A percentile compares a stretch with the other conserved stretches of the same genome.
phyloP scores from a whole-genome alignment of 2,113 vertebrate genomes.

The Indicator indicator region DNA sequence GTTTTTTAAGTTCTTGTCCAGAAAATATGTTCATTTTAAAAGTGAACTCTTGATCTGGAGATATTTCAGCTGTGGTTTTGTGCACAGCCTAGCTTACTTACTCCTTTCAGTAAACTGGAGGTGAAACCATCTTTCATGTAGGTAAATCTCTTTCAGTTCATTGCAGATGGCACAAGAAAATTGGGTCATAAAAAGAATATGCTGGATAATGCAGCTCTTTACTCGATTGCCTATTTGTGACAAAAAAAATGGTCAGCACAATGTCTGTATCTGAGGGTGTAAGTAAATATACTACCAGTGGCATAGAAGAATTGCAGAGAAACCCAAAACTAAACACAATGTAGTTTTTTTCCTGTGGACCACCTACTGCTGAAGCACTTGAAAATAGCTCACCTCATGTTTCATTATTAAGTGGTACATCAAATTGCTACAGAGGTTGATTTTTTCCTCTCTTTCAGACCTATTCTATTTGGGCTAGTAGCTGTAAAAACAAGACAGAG shows the following conservation, averaged over 20 bases:
- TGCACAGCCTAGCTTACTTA: background rate
- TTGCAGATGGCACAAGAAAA: background rate
- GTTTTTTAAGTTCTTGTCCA: background rate
- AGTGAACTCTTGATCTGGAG: background rate
- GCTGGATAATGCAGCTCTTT: background rate
- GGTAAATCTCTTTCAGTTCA: background rate
- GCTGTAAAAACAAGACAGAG: constrained; percentile 94
- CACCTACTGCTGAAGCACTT: background rate
- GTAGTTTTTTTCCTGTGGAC: background rate
- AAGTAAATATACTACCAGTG: background rate
- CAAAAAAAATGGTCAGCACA: background rate
- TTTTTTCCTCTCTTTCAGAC: constrained; percentile 76
- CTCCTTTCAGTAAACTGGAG: background rate
- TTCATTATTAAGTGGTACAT: background rate
- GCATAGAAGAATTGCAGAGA: background rate
- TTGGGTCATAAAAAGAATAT: background rate
- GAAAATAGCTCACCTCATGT: background rate
- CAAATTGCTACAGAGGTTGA: background rate
- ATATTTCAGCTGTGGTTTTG: background rate
- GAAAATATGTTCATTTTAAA: background rate
- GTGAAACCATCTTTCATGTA: background rate
- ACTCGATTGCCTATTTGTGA: background rate
- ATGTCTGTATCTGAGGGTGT: background rate
- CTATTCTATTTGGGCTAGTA: constrained; percentile 98
- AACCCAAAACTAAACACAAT: background rate